A percentile compares a stretch with the other conserved stretches of the same genome.
These are phyloP conservation scores for Acleris holmiana DNA, from an alignment of 2,888 invertebrate species.

Conservation along the genomic window DNA sequence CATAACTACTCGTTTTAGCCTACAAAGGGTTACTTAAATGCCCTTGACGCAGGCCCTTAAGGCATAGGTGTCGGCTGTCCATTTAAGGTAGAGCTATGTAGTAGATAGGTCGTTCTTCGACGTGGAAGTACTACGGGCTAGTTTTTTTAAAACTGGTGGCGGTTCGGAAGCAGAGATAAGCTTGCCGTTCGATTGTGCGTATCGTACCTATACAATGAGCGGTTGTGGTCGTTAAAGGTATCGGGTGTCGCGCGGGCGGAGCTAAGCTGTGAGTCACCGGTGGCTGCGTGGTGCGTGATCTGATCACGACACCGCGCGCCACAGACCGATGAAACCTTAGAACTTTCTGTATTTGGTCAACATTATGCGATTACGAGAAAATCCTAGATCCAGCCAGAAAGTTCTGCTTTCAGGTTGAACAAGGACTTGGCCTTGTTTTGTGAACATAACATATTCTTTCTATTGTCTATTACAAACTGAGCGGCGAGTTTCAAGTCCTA, in stretches of 20 bases:
- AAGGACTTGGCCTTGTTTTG: no score
- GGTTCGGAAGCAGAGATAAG: constrained; percentile 54
- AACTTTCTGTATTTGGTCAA: constrained; percentile 26
- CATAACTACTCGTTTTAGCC: no score
- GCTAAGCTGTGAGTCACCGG: constrained; percentile 57
- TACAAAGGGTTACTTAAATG: constrained; percentile 1
- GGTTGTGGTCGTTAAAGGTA: constrained; percentile 54
- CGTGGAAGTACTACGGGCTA: neutral
- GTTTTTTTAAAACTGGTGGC: constrained; percentile 30
- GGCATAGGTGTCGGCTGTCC: constrained; percentile 1
- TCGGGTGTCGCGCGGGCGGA: constrained; percentile 53
- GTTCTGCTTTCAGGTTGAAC: no score
- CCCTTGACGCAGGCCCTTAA: constrained; percentile 17
- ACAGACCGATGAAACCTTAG: constrained; percentile 50
- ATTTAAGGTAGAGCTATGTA: neutral
- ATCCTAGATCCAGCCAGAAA: neutral
- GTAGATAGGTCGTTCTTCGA: neutral
- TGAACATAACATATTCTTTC: no score
- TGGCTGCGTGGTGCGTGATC: constrained; percentile 58
- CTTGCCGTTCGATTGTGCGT: constrained; percentile 39
- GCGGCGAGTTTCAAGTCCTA: no score
- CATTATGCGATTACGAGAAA: neutral
- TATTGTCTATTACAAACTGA: no score
- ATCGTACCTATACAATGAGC: constrained; percentile 54
- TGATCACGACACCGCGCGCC: constrained; percentile 48